These are phyloP conservation scores for Morone saxatilis DNA, from an alignment of 2,113 vertebrate genomes.

Conservation along the genomic window DNA sequence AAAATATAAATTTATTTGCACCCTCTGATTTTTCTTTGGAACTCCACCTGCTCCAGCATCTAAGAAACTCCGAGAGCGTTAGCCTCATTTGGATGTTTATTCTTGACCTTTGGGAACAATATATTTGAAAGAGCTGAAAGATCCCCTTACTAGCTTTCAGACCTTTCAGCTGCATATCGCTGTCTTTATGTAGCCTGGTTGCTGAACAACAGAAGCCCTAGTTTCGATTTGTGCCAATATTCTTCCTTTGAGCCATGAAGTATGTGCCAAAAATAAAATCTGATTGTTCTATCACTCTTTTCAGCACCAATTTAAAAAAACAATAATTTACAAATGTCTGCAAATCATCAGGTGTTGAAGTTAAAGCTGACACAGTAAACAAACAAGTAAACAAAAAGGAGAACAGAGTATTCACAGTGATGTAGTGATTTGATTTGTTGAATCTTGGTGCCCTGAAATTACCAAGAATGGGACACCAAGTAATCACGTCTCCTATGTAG, in stretches of 20 bases:
- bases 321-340: neutral
- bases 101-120: neutral
- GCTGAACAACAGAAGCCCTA: neutral
- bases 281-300: neutral
- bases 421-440: neutral
- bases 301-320: too few species aligned
- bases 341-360: neutral
- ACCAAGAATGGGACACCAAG: neutral
- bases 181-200: neutral
- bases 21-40: neutral
- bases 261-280: too few species aligned
- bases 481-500: neutral
- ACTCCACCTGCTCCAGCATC: neutral
- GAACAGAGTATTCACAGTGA: neutral
- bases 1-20: neutral
- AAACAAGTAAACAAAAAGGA: too few species aligned
- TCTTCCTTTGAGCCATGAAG: neutral
- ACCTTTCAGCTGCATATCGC: neutral
- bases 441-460: neutral
- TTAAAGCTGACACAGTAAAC: neutral
- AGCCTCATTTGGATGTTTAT: neutral
- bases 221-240: neutral
- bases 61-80: neutral
- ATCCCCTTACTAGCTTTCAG: conserved; percentile 9
- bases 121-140: neutral